These are phyloP conservation scores for Cossypha polioptera DNA, from an alignment of 2,797 vertebrate genomes.

Conservation along the genomic window DNA sequence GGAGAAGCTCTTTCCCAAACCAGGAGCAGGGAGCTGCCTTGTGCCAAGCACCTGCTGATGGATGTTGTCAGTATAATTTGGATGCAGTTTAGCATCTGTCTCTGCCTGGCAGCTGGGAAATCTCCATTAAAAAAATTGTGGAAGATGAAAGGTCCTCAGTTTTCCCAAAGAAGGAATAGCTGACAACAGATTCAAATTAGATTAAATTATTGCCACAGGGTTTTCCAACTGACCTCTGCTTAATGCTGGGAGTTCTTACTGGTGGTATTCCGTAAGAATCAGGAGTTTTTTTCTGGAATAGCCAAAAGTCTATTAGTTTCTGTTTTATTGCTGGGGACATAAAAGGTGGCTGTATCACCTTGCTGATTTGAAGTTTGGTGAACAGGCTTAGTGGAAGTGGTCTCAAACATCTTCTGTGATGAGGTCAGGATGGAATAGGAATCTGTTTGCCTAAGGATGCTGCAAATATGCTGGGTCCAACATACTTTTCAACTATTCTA, in stretches of 20 bases:
- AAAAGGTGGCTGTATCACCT: not conserved
- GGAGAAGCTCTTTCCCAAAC: not conserved
- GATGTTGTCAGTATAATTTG: not conserved
- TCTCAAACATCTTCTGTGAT: accelerated
- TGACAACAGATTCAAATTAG: not conserved
- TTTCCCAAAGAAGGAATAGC: not conserved
- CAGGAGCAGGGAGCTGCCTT: not conserved
- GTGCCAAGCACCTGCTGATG: not conserved
- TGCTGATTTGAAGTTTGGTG: not conserved
- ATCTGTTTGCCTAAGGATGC: not conserved
- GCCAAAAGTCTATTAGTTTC: not conserved
- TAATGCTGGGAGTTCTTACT: not conserved
- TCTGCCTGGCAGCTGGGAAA: not conserved
- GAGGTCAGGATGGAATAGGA: not conserved
- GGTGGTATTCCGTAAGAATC: not conserved
- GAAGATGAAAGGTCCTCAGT: not conserved
- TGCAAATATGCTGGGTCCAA: not conserved
- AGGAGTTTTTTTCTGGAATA: not conserved
- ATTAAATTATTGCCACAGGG: not conserved
- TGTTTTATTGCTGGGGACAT: not conserved
- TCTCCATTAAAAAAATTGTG: not conserved
- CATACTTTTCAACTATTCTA: not conserved
- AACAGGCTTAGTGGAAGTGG: not conserved
- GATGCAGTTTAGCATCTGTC: not conserved
- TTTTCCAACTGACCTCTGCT: not conserved